A percentile compares a stretch with the other conserved stretches of the same genome.
Evolutionary conservation across 2,113 vertebrate genomes (phyloP).

Genomic region (Sorex fumeus): DNA sequence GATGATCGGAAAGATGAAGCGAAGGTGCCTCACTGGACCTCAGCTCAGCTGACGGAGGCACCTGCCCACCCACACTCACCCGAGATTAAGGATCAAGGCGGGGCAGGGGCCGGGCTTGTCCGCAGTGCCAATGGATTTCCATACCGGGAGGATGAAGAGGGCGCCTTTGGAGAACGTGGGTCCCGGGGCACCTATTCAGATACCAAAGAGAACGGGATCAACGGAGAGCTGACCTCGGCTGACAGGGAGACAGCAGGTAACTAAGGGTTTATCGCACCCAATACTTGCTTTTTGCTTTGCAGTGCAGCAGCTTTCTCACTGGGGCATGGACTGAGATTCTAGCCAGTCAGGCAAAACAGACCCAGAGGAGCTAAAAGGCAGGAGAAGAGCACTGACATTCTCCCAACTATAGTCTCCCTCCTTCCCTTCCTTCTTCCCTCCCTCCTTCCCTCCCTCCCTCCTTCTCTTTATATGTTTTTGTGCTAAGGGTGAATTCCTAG

Average conservation of each 20-base stretch:
- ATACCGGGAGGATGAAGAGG: slow-evolving; percentile 91
- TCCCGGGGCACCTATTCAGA: slow-evolving; percentile 88
- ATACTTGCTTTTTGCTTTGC: slow-evolving; percentile 47
- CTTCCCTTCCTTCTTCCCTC: no score
- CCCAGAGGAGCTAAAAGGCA: not conserved
- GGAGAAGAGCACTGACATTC: not conserved
- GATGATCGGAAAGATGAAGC: slow-evolving; percentile 96
- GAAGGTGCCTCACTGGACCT: slow-evolving; percentile 94
- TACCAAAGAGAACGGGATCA: slow-evolving; percentile 97
- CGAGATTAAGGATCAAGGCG: slow-evolving; percentile 92
- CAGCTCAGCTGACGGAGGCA: slow-evolving; percentile 90
- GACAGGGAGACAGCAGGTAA: slow-evolving; percentile 97
- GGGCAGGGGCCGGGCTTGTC: slow-evolving; percentile 88
- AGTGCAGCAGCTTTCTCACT: not conserved
- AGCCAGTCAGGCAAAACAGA: not conserved
- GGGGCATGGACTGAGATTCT: not conserved
- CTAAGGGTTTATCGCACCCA: not conserved
- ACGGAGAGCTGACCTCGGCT: slow-evolving; percentile 93
- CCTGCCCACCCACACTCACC: slow-evolving; percentile 88
- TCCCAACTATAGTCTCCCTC: no score
- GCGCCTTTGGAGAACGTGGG: slow-evolving; percentile 88
- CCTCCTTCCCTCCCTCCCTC: no score
- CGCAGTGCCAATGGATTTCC: slow-evolving; percentile 96
- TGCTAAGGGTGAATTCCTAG: no score
- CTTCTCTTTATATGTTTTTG: no score